Evolutionary conservation across 2,888 invertebrate species (phyloP).

Genomic region (Atrina japonica): DNA sequence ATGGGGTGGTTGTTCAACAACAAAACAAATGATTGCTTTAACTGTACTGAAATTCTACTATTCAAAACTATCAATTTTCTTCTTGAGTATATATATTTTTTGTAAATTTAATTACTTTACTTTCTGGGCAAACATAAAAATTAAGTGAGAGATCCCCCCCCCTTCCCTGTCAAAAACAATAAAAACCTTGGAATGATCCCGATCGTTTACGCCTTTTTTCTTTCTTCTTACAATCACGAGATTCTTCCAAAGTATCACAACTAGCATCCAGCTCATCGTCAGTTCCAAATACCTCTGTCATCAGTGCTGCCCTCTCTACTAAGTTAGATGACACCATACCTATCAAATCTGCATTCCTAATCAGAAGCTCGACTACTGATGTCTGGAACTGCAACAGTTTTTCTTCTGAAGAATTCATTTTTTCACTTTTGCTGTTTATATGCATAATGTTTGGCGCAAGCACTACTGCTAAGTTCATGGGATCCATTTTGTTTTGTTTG

Average conservation of each 20-base stretch:
- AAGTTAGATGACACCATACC: constrained; percentile 87
- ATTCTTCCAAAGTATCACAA: constrained; percentile 75
- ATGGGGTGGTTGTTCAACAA: too few species aligned
- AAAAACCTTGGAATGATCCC: constrained; percentile 91
- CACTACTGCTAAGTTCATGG: constrained; percentile 91
- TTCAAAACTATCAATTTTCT: too few species aligned
- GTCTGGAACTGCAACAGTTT: constrained; percentile 77
- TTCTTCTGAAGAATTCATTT: constrained; percentile 74
- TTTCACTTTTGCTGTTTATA: constrained; percentile 82
- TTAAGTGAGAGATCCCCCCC: too few species aligned
- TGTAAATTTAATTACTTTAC: too few species aligned
- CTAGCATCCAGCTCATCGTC: constrained; percentile 75
- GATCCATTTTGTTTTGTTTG: constrained; percentile 90
- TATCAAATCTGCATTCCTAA: constrained; percentile 88
- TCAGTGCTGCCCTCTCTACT: constrained; percentile 79
- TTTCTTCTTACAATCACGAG: constrained; percentile 77
- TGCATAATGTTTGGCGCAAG: constrained; percentile 94
- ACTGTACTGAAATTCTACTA: too few species aligned
- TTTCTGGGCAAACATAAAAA: too few species aligned
- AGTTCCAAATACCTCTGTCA: constrained; percentile 70
- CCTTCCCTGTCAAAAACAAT: too few species aligned
- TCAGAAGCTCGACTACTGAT: constrained; percentile 85
- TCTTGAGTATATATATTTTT: too few species aligned
- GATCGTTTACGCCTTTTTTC: constrained; percentile 88
- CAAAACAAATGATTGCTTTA: too few species aligned